phyloP scores from a whole-genome alignment of 2,888 invertebrate species.

The Agrochola lychnidis region DNA sequence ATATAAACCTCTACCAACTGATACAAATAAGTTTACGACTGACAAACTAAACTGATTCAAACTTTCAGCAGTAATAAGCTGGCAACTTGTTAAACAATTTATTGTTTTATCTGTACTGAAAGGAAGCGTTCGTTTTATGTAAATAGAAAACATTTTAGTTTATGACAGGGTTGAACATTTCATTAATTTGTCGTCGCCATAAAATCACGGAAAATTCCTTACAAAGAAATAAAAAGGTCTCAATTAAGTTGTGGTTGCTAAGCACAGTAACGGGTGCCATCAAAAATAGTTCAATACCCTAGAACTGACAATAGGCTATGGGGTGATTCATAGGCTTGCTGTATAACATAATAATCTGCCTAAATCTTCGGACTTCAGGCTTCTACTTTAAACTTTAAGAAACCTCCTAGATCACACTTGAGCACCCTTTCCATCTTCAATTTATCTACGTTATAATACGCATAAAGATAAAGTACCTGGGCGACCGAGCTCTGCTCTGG shows the following conservation, averaged over 20 bases:
- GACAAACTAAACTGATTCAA: conserved; percentile 35
- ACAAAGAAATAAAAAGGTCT: not conserved
- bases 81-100: conserved; percentile 17
- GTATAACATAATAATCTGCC: too few relatives aligned
- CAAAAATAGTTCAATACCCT: not conserved
- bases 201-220: not conserved
- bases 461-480: too few relatives aligned
- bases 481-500: too few relatives aligned
- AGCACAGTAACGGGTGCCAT: not conserved
- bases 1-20: not conserved
- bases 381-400: too few relatives aligned
- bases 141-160: conserved; percentile 7
- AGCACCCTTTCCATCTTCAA: too few relatives aligned
- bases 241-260: not conserved
- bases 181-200: conserved; percentile 9
- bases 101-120: not conserved
- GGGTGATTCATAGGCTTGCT: too few relatives aligned
- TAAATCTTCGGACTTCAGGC: too few relatives aligned
- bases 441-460: not conserved
- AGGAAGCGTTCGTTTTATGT: conserved; percentile 9
- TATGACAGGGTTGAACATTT: conserved; percentile 8
- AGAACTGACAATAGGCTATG: too few relatives aligned
- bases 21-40: conserved; percentile 18
- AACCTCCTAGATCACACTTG: too few relatives aligned
- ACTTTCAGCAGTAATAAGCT: conserved; percentile 15